A percentile compares a stretch with the other conserved stretches of the same genome.
Evolutionary conservation across 1,140 invertebrate genomes (phyloP).

Genomic region (Atta cephalotes): DNA sequence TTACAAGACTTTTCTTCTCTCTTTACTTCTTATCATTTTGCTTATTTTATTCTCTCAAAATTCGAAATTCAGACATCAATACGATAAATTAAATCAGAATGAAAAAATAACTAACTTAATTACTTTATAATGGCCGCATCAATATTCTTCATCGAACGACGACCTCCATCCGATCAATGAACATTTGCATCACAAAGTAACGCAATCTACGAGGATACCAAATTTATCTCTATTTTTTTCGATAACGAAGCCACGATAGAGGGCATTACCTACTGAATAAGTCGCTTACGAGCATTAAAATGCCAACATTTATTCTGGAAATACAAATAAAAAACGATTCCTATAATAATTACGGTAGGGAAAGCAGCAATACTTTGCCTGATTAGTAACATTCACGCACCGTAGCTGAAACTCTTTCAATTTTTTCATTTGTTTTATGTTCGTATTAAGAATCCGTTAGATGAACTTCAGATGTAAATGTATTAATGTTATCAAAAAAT

Average conservation of each 20-base stretch:
- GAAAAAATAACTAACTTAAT: slow-evolving; percentile 19
- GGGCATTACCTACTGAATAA: slow-evolving; percentile 42
- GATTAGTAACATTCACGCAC: slow-evolving; percentile 34
- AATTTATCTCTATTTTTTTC: slow-evolving; percentile 7
- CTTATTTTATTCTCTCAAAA: not conserved
- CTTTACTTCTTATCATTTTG: slow-evolving; percentile 4
- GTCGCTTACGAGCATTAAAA: slow-evolving; percentile 50
- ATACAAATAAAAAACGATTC: slow-evolving; percentile 47
- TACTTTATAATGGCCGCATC: slow-evolving; percentile 5
- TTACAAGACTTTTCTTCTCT: slow-evolving; percentile 50
- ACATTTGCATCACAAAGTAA: slow-evolving; percentile 50
- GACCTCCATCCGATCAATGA: slow-evolving; percentile 18
- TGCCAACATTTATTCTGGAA: slow-evolving; percentile 45
- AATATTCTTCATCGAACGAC: slow-evolving; percentile 12
- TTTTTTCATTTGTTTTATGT: not conserved
- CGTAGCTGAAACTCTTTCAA: not conserved
- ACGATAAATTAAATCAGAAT: not conserved
- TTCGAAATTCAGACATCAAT: not conserved
- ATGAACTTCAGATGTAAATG: not conserved
- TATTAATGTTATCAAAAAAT: not conserved
- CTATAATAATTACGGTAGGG: not conserved
- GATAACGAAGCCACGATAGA: slow-evolving; percentile 48
- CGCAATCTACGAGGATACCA: slow-evolving; percentile 21
- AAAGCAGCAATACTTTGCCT: not conserved
- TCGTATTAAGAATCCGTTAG: not conserved